phyloP scores from a whole-genome alignment of 2,888 invertebrate genomes.

The Encarsia formosa region DNA sequence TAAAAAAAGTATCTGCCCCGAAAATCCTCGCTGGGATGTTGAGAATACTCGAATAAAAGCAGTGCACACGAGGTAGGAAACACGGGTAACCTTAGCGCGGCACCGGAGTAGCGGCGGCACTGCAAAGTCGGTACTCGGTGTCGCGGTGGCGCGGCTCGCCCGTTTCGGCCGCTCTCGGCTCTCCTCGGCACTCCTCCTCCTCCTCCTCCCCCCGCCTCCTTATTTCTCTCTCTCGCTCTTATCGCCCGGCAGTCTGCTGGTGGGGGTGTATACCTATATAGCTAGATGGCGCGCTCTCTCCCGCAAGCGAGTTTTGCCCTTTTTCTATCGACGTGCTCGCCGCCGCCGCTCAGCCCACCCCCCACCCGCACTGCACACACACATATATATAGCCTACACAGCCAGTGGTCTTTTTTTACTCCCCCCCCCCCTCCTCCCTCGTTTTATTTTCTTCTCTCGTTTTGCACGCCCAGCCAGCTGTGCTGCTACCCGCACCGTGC shows the following conservation, averaged over 20 bases:
- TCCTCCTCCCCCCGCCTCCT: constrained; percentile 1
- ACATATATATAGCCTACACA: neutral
- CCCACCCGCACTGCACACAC: constrained; percentile 12
- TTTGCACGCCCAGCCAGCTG: constrained; percentile 4
- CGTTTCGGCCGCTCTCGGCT: constrained; percentile 5
- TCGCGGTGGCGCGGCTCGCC: constrained; percentile 13
- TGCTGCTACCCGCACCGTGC: neutral
- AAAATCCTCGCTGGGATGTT: too few species aligned
- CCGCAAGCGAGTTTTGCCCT: neutral
- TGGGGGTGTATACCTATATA: too few species aligned
- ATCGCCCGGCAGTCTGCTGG: too few species aligned
- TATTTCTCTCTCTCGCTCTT: constrained; percentile 7
- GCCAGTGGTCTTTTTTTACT: neutral
- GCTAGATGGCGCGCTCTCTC: neutral
- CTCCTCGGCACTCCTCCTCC: constrained; percentile 7
- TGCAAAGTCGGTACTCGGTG: constrained; percentile 17
- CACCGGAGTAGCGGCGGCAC: constrained; percentile 26
- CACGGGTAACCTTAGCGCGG: constrained; percentile 22
- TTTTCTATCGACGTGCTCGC: constrained; percentile 13
- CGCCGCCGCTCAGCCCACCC: constrained; percentile 10
- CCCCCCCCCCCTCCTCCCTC: constrained; percentile 1
- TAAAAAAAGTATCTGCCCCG: too few species aligned
- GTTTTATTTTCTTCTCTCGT: constrained; percentile 14
- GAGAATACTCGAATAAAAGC: too few species aligned
- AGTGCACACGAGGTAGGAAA: constrained; percentile 3